phyloP scores from a whole-genome alignment of 2,797 vertebrate genomes.

The Pangasius djambal region DNA sequence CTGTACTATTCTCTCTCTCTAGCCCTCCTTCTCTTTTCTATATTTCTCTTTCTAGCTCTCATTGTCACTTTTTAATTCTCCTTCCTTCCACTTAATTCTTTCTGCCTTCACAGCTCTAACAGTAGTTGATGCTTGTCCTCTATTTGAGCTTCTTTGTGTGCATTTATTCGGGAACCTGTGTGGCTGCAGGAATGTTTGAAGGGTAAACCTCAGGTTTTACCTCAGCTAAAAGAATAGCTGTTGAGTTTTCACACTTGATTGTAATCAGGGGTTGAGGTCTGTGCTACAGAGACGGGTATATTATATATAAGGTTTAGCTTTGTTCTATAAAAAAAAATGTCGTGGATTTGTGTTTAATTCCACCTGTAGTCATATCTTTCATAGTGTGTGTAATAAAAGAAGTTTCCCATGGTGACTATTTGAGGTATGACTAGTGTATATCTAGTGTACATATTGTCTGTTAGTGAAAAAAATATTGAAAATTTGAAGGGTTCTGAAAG shows the following conservation, averaged over 20 bases:
- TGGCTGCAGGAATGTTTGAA: slow-evolving; percentile 40
- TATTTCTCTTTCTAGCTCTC: not conserved
- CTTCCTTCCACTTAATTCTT: not conserved
- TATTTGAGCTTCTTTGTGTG: slow-evolving; percentile 6
- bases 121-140: not conserved
- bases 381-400: slow-evolving; percentile 1
- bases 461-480: not conserved
- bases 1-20: not conserved
- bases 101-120: not conserved
- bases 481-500: not conserved
- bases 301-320: not conserved
- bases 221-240: slow-evolving; percentile 13
- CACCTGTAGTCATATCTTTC: not conserved
- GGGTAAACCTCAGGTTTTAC: slow-evolving; percentile 38
- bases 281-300: not conserved
- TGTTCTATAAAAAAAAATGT: not conserved
- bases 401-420: not conserved
- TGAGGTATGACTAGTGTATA: not conserved
- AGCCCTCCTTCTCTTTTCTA: not conserved
- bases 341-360: not conserved
- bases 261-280: slow-evolving; percentile 10
- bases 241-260: slow-evolving; percentile 39
- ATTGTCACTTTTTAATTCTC: too few relatives aligned
- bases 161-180: not conserved
- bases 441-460: not conserved